A percentile compares a stretch with the other conserved stretches of the same genome.
Evolutionary conservation across 30 jellyfish, hydroid and myxozoan genomes (phyloP).

Genomic region (Aurelia coerulea): DNA sequence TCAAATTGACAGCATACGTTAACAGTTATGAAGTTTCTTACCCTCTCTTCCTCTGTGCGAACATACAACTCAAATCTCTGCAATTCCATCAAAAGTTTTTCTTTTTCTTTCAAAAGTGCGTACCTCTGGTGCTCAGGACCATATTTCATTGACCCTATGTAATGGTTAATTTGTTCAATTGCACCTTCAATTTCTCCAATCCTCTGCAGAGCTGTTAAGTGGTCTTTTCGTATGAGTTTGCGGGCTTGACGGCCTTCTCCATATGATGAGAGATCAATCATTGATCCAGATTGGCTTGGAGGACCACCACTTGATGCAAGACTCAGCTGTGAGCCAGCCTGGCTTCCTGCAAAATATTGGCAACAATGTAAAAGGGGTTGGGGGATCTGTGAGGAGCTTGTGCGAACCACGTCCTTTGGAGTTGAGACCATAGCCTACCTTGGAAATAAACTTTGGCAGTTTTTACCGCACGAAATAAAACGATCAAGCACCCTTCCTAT

Average conservation of each 20-base stretch:
- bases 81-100: slow-evolving; percentile 76
- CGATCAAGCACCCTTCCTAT: no score
- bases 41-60: slow-evolving; percentile 97
- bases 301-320: slow-evolving; percentile 64
- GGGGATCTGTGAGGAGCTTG: not conserved
- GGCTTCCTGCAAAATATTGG: slow-evolving; percentile 5
- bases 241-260: slow-evolving; percentile 71
- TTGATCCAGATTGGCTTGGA: slow-evolving; percentile 66
- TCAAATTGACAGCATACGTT: no score
- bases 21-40: slow-evolving; percentile 21
- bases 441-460: no score
- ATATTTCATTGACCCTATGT: slow-evolving; percentile 63
- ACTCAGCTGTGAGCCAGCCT: slow-evolving; percentile 68
- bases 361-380: not conserved
- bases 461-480: no score
- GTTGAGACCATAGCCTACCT: no score
- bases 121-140: slow-evolving; percentile 97
- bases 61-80: slow-evolving; percentile 84
- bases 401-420: no score
- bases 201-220: slow-evolving; percentile 87
- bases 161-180: slow-evolving; percentile 79
- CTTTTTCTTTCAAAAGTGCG: slow-evolving; percentile 81
- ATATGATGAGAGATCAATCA: slow-evolving; percentile 67
- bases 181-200: slow-evolving; percentile 86
- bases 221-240: slow-evolving; percentile 87